Evolutionary conservation across 2,113 vertebrate species (phyloP).

Genomic region (Antechinus stuartii): DNA sequence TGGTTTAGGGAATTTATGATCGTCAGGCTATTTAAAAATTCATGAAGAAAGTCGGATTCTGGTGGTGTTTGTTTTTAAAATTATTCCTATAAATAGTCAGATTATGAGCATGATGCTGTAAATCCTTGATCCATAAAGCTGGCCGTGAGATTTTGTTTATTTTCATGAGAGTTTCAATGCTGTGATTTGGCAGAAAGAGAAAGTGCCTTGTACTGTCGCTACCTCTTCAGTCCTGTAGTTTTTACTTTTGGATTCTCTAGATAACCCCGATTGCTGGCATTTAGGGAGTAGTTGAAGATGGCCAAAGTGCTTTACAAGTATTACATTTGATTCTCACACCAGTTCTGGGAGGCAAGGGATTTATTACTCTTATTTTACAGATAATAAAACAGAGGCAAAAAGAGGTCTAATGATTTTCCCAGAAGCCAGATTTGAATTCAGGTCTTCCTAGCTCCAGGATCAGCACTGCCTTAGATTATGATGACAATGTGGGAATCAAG

Average conservation of each 20-base stretch:
- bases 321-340: too few species aligned
- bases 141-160: slow-evolving; percentile 76
- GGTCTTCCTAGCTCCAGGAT: too few species aligned
- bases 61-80: background rate
- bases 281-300: too few species aligned
- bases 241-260: slow-evolving; percentile 60
- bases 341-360: too few species aligned
- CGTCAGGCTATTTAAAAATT: slow-evolving; percentile 51
- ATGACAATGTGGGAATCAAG: slow-evolving; percentile 76
- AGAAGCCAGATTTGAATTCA: too few species aligned
- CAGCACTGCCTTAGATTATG: background rate
- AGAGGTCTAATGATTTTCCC: too few species aligned
- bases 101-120: slow-evolving; percentile 65
- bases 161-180: slow-evolving; percentile 76
- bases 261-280: background rate
- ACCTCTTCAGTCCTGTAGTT: slow-evolving; percentile 61
- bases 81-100: slow-evolving; percentile 36
- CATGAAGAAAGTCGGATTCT: background rate
- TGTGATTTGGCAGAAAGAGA: slow-evolving; percentile 77
- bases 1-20: slow-evolving; percentile 68
- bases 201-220: slow-evolving; percentile 46
- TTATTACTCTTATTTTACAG: too few species aligned
- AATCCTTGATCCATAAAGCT: slow-evolving; percentile 73
- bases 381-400: too few species aligned
- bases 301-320: too few species aligned